phyloP scores from a whole-genome alignment of 2,797 vertebrate genomes.

The Coccyzus lansbergi region DNA sequence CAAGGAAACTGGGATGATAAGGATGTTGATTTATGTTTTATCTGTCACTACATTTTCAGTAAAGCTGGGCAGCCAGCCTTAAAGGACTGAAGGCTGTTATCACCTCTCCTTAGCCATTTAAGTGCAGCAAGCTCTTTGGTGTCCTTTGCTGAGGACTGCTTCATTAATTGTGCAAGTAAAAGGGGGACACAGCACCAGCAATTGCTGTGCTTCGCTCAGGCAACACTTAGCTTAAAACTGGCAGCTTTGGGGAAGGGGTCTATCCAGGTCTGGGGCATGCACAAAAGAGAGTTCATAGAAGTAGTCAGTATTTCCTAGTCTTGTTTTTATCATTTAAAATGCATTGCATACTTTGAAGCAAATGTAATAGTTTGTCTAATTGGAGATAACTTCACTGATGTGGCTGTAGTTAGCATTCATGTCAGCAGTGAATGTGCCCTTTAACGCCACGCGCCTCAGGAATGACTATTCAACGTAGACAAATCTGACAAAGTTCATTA shows the following conservation, averaged over 20 bases:
- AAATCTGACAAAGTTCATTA: conserved; percentile 39
- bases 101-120: conserved; percentile 77
- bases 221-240: neutral
- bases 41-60: conserved; percentile 82
- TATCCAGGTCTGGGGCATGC: neutral
- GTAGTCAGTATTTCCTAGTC: conserved; percentile 23
- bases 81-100: conserved; percentile 77
- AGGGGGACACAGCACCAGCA: neutral
- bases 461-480: neutral
- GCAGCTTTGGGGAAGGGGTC: neutral
- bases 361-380: conserved; percentile 33
- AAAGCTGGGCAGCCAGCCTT: conserved; percentile 76
- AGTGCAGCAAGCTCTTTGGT: conserved; percentile 73
- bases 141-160: conserved; percentile 55
- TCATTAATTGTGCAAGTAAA: conserved; percentile 63
- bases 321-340: conserved; percentile 36
- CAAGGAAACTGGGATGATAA: conserved; percentile 80
- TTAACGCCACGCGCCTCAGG: neutral
- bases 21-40: conserved; percentile 83
- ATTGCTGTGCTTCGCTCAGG: fast-evolving
- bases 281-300: neutral
- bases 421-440: neutral
- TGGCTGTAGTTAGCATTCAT: neutral
- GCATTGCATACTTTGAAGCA: conserved; percentile 4
- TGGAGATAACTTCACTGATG: conserved; percentile 29